Conservation (phyloP, 2,888 invertebrate genomes). For the Ochlodes sylvanus region DNA sequence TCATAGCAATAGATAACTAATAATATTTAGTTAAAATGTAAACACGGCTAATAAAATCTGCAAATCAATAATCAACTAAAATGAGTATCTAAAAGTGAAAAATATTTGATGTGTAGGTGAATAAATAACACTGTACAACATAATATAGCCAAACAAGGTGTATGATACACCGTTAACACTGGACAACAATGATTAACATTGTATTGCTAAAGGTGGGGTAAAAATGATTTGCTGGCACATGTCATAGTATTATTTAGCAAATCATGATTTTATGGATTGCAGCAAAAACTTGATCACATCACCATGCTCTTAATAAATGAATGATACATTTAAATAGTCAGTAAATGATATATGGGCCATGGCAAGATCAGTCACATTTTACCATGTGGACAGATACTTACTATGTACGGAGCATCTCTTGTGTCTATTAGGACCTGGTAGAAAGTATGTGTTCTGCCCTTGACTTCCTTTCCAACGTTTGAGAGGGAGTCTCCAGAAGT, state of each 20-base stretch:
- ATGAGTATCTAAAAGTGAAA: not conserved
- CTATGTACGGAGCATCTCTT: conserved; percentile 98
- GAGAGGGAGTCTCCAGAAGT: conserved; percentile 69
- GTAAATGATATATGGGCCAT: conserved; percentile 14
- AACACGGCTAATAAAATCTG: not conserved
- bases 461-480: conserved; percentile 92
- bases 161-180: not conserved
- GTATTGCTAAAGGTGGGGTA: not conserved
- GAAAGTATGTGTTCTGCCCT: conserved; percentile 96
- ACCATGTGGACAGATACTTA: conserved; percentile 79
- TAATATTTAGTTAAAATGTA: conserved; percentile 17
- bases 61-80: not conserved
- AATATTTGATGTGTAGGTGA: not conserved
- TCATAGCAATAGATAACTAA: conserved; percentile 1
- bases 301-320: conserved; percentile 24
- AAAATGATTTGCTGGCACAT: not conserved
- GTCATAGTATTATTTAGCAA: not conserved
- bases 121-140: not conserved
- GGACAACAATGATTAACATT: too few relatives aligned
- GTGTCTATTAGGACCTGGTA: conserved; percentile 99
- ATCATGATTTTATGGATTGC: conserved; percentile 6
- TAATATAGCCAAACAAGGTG: not conserved
- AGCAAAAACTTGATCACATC: conserved; percentile 33
- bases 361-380: not conserved
- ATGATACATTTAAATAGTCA: not conserved